Percentiles rank a stretch among this genome's conserved stretches.
Evolutionary conservation across 2,888 invertebrate genomes (phyloP).

Genomic region (Oxyscelio sp.): DNA sequence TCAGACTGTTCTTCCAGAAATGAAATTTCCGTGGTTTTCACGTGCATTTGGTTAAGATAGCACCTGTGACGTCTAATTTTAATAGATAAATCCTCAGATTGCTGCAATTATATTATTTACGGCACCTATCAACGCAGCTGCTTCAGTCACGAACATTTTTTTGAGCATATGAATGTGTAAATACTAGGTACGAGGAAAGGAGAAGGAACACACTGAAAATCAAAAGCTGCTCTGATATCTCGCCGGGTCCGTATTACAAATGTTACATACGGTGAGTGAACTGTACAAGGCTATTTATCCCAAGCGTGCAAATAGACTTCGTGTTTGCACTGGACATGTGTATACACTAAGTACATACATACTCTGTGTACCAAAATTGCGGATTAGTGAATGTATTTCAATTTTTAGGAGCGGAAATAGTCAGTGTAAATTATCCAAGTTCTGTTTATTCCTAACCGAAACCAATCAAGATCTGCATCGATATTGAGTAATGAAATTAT

Average conservation of each 20-base stretch:
- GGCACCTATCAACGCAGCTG: too few relatives aligned
- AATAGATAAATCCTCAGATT: too few relatives aligned
- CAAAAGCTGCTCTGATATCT: constrained; percentile 35
- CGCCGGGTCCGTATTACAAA: constrained; percentile 30
- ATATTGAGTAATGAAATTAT: too few relatives aligned
- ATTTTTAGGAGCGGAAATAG: background rate
- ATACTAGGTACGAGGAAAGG: background rate
- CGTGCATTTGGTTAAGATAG: too few relatives aligned
- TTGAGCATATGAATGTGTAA: too few relatives aligned
- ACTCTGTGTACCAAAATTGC: constrained; percentile 9
- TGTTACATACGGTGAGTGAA: constrained; percentile 28
- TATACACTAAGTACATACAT: constrained; percentile 1
- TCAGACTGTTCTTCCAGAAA: too few relatives aligned
- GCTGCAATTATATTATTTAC: too few relatives aligned
- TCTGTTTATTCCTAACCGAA: background rate
- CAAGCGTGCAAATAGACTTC: constrained; percentile 81
- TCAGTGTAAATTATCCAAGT: background rate
- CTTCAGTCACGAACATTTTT: too few relatives aligned
- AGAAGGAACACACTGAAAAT: constrained; percentile 23
- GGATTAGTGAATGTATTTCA: background rate
- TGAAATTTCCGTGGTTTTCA: too few relatives aligned
- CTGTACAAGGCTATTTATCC: constrained; percentile 78
- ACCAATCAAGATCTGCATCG: too few relatives aligned
- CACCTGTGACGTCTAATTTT: too few relatives aligned
- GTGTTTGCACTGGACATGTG: constrained; percentile 70